Base-by-base conservation (phyloP, 1,140 invertebrate genomes). In the Papilio machaon region DNA sequence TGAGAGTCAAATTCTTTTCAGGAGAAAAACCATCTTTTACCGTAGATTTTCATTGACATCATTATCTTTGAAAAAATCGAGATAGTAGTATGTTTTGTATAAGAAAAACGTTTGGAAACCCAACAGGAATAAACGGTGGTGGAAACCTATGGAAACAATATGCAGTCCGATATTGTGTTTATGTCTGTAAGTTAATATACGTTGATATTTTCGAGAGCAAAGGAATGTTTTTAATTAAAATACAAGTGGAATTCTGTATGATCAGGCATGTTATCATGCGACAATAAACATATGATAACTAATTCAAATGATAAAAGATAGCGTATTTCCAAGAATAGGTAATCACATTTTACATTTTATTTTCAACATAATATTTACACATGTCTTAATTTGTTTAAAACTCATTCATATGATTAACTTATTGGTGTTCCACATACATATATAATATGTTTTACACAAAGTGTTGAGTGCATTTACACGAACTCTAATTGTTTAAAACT, bases 401-500 rank as follows among this genome's bases (percentile, higher is more conserved):
- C 11, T 30, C 60, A 64, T 64, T 64, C 23, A 30, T 64, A 30
- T 30, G 10, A 2, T 64, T 64, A 64, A 64, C 64, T 35, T 0
- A 70, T 70, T 70, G 35, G 23, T 35, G 30, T 35, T 38, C 64
- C 30, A 35, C 10, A 70, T 38, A 70, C 30, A 35, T 15, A 67
- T 23, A 81, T 58, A 30, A 30, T 30, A n/a, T 58, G n/a, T 54
- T 77, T 19, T 75, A 73, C 30, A 35, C 30, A 64, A 64, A 64
- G 23, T 70, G 64, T 35, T 13, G 23, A 70, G 30, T 38, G 13
- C 30, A 70, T 70, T 70, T 70, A 70, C 30, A 70, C 30, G 11
- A 0, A 70, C 60, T 11, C 64, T 70, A 70, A 70, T 70, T 70
- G 64, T 70, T 70, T 64, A 23, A 70, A 70, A 70, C 30, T 70